Conservation (phyloP, 1,140 invertebrate species). For the Pogonomyrmex barbatus region DNA sequence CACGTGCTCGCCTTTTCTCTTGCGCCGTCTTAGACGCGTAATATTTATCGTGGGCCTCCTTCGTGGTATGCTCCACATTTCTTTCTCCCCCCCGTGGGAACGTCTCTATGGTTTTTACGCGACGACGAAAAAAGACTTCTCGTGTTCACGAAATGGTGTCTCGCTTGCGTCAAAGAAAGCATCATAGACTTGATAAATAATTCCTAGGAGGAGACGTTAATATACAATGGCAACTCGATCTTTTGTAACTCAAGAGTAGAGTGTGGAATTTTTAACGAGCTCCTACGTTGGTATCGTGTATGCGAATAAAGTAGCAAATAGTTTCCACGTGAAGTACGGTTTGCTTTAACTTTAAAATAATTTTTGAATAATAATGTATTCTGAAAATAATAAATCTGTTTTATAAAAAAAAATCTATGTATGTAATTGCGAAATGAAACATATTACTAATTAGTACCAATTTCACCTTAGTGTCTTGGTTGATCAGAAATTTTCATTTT, state of each 20-base stretch:
- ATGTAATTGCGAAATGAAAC: not conserved
- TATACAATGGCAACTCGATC: not conserved
- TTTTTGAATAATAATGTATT: not conserved
- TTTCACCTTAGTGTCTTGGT: not conserved
- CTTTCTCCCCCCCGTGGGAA: not conserved
- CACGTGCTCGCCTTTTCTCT: not conserved
- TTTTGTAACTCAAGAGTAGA: not conserved
- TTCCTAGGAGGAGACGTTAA: not conserved
- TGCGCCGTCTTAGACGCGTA: constrained; percentile 8
- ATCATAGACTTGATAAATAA: constrained; percentile 10
- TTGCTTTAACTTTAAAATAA: constrained; percentile 10
- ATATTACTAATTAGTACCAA: not conserved
- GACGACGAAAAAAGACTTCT: not conserved
- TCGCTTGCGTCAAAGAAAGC: not conserved
- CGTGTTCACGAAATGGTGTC: constrained; percentile 1
- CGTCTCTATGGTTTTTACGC: not conserved
- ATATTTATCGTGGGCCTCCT: constrained; percentile 14
- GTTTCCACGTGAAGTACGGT: not conserved
- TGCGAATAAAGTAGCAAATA: not conserved
- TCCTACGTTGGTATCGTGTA: not conserved
- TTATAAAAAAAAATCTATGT: not conserved
- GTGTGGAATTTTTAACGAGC: not conserved
- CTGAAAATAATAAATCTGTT: not conserved
- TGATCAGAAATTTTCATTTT: not conserved
- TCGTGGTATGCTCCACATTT: not conserved